Evolutionary conservation across 1,140 invertebrate genomes (phyloP), one percentile per base, ranked within the genome.

Genomic region (Megalopta genalis): DNA sequence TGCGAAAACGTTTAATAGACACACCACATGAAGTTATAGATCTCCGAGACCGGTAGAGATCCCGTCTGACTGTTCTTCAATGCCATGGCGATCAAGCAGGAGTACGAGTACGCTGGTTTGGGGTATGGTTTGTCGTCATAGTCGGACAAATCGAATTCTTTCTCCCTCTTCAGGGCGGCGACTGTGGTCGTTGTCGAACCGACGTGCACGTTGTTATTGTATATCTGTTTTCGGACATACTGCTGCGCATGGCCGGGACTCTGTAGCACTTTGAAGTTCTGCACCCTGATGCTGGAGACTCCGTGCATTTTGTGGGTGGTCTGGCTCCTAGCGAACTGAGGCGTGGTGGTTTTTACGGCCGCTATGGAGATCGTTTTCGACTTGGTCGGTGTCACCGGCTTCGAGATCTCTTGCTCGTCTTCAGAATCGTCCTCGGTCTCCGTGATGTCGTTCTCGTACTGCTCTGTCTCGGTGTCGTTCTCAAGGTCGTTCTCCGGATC

Each of bases 11-110:
- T 32, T 32, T 32, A 32, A 32, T 18, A 0, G 5, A 95, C 96
- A 95, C 93, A 98, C 97, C 97, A 99, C 96, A 99, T 99, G 90
- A 99, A 99, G 91, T 98, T 98, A 92, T 99, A 99, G 81, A 99
- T 99, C 94, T 99, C 98, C 10, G 98, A 99, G 10, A 99, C 98
- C 3, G 98, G 98, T 86, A 99, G 93, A 87, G 97, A 98, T 65
- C 98, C 98, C 71, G 96, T 97, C 85, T 96, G 95, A 69, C 98
- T 99, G 91, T 99, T 99, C 93, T 99, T 99, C 66, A 99, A 93
- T 4, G 99, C 98, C 96, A 99, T 97, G 2, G 98, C 98, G 88
- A 99, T 99, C 75, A 99, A 94, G 93, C 98, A 99, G 49, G 98
- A 99, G 89, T 99, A 99, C 2, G 98, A 99, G 93, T 99, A 99